These are phyloP conservation scores for Polypterus bichir DNA, from an alignment of 2,113 vertebrate genomes.

Conservation along the genomic window DNA sequence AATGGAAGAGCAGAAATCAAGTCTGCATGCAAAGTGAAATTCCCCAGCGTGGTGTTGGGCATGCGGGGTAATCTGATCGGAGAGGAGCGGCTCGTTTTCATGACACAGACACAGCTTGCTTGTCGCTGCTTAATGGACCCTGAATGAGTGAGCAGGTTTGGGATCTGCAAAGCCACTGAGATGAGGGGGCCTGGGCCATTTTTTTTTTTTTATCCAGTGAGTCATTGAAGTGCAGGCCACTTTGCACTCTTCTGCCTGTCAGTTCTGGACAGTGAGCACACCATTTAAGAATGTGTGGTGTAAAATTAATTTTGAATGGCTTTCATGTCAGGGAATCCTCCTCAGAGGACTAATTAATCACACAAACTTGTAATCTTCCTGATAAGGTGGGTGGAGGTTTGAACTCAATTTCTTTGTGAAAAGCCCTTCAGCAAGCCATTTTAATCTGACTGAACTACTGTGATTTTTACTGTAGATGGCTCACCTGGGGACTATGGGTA, in stretches of 20 bases:
- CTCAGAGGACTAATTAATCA: constrained; percentile 34
- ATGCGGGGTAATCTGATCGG: too few relatives aligned
- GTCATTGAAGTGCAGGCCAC: constrained; percentile 16
- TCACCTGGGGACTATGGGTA: too few relatives aligned
- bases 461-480: too few relatives aligned
- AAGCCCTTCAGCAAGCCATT: constrained; percentile 13
- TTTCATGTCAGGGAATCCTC: constrained; percentile 37
- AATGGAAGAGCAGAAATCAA: too few relatives aligned
- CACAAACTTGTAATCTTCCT: constrained; percentile 8
- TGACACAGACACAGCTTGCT: too few relatives aligned
- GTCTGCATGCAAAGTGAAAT: too few relatives aligned
- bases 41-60: too few relatives aligned
- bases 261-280: constrained; percentile 36
- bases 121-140: too few relatives aligned
- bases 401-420: constrained; percentile 6
- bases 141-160: too few relatives aligned
- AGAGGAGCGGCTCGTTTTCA: too few relatives aligned
- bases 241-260: constrained; percentile 27
- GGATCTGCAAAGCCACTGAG: too few relatives aligned
- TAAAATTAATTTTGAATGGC: constrained; percentile 47
- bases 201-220: not conserved
- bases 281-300: constrained; percentile 23
- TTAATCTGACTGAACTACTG: constrained; percentile 7
- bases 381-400: constrained; percentile 4
- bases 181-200: too few relatives aligned